Conservation (phyloP, 2,888 invertebrate genomes). For the Pterostichus madidus region DNA sequence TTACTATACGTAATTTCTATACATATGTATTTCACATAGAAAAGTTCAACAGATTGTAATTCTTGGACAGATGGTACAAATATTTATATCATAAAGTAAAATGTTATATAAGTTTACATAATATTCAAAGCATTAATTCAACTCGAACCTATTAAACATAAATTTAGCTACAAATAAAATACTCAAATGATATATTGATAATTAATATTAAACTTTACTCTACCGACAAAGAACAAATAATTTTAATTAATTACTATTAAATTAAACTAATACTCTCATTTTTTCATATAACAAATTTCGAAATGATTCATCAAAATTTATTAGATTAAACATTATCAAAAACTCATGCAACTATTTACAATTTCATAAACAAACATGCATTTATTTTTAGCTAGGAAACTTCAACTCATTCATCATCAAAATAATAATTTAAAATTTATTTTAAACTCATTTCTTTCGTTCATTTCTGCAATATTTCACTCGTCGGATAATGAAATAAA, state of each 20-base stretch:
- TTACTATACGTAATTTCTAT: no score
- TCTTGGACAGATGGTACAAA: conserved; percentile 49
- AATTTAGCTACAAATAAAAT: not conserved
- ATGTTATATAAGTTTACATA: conserved; percentile 67
- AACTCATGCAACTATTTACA: not conserved
- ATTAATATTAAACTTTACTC: not conserved
- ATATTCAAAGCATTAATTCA: not conserved
- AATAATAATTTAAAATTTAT: not conserved
- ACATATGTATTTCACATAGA: no score
- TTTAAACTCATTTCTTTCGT: no score
- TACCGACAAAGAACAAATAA: not conserved
- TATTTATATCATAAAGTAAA: conserved; percentile 69
- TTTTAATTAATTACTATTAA: not conserved
- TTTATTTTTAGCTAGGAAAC: conserved; percentile 38
- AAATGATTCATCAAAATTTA: conserved; percentile 21
- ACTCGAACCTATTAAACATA: not conserved
- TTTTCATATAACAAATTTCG: not conserved
- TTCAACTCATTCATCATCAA: not conserved
- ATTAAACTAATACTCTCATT: not conserved
- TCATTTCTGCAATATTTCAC: conserved; percentile 3
- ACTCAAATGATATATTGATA: not conserved
- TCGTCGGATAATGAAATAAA: not conserved
- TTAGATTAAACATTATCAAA: conserved; percentile 13
- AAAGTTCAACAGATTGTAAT: no score
- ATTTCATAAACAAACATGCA: conserved; percentile 38